Percentiles rank a stretch among this genome's conserved stretches.
Conservation (phyloP, 1,140 invertebrate species). For the Marisa cornuarietis region DNA sequence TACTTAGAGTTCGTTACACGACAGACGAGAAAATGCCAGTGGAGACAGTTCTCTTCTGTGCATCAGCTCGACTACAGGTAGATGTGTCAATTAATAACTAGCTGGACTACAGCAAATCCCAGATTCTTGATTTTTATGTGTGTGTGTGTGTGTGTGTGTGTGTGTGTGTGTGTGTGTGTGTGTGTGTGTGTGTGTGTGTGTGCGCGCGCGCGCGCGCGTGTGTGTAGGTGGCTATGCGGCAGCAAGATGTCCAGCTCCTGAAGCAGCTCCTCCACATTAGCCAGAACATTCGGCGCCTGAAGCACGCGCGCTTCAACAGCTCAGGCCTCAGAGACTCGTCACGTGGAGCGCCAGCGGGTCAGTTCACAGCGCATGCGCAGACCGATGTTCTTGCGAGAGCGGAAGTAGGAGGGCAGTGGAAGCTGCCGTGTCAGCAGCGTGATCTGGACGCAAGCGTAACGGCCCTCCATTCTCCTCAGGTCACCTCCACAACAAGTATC, state of each 20-base stretch:
- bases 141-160: conserved; percentile 1
- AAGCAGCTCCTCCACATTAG: conserved; percentile 17
- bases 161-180: background rate
- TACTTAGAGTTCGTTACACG: background rate
- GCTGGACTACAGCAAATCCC: too few relatives aligned
- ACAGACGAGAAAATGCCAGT: background rate
- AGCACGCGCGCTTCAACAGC: conserved; percentile 1
- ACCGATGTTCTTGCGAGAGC: background rate
- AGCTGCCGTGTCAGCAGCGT: conserved; percentile 4
- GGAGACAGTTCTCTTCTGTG: background rate
- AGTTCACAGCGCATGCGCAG: background rate
- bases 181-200: conserved; percentile 2
- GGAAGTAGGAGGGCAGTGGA: background rate
- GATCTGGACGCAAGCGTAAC: background rate
- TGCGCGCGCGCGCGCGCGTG: background rate
- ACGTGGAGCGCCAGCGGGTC: too few relatives aligned
- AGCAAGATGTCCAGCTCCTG: conserved; percentile 11
- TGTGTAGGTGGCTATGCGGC: conserved; percentile 8
- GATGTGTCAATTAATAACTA: background rate
- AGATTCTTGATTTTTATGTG: background rate
- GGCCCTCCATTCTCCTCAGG: background rate
- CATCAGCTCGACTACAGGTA: background rate
- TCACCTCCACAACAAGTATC: too few relatives aligned
- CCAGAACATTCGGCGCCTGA: conserved; percentile 12
- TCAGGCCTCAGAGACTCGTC: background rate